phyloP scores from a whole-genome alignment of 2,797 vertebrate genomes.

The Tamandua tetradactyla region DNA sequence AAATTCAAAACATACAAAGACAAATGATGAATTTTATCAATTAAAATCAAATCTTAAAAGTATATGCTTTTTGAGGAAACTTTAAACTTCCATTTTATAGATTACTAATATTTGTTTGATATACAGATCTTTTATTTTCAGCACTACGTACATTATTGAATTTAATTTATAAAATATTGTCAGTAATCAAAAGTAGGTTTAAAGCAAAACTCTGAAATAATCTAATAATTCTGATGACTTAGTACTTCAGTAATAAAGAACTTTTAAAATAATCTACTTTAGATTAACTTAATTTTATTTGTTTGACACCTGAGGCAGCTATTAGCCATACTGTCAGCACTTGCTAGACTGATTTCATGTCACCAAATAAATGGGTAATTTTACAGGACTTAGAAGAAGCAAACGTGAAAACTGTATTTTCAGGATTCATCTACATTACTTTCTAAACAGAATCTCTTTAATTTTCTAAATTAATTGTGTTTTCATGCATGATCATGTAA shows the following conservation, averaged over 20 bases:
- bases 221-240: slow-evolving; percentile 31
- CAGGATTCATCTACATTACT: not conserved
- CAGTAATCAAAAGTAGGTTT: slow-evolving; percentile 48
- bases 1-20: slow-evolving; percentile 60
- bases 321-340: not conserved
- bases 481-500: slow-evolving; percentile 13
- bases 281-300: slow-evolving; percentile 31
- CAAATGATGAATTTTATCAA: slow-evolving; percentile 40
- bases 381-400: not conserved
- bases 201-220: slow-evolving; percentile 44
- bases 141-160: not conserved
- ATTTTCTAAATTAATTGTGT: not conserved
- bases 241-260: slow-evolving; percentile 24
- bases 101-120: not conserved
- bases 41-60: slow-evolving; percentile 31
- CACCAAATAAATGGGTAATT: slow-evolving; percentile 26
- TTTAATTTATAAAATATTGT: slow-evolving; percentile 53
- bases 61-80: slow-evolving; percentile 23
- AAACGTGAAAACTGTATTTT: not conserved
- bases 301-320: not conserved
- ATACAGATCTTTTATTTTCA: slow-evolving; percentile 48
- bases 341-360: not conserved
- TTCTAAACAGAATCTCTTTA: slow-evolving; percentile 18
- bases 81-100: slow-evolving; percentile 17
- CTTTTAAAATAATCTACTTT: slow-evolving; percentile 9